Conservation (phyloP, 2,888 invertebrate species). For the Microplitis deprimator region DNA sequence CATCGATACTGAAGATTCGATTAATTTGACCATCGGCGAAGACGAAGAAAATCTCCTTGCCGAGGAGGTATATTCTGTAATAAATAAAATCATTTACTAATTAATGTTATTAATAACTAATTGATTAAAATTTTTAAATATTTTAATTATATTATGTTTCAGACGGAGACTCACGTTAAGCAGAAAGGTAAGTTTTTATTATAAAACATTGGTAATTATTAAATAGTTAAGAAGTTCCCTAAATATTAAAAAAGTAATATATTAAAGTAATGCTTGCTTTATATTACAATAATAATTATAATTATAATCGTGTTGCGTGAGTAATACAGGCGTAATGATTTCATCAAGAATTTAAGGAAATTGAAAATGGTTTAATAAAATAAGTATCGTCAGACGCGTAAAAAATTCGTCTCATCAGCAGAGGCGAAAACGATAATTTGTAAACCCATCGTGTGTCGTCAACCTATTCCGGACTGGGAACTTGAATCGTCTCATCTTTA, state of each 20-base stretch:
- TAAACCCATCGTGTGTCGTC: constrained; percentile 28
- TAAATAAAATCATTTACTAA: neutral
- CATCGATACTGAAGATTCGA: constrained; percentile 84
- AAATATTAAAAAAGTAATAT: neutral
- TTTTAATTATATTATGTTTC: constrained; percentile 51
- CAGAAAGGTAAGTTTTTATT: constrained; percentile 66
- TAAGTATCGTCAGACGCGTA: constrained; percentile 24
- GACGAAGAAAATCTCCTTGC: constrained; percentile 84
- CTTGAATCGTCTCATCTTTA: constrained; percentile 26
- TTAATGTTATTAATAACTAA: neutral
- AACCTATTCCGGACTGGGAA: constrained; percentile 29
- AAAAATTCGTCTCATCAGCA: constrained; percentile 24
- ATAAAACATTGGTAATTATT: constrained; percentile 17
- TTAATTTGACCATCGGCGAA: constrained; percentile 85
- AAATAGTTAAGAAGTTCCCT: constrained; percentile 27
- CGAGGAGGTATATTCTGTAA: constrained; percentile 78
- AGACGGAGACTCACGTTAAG: constrained; percentile 67
- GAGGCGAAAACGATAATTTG: constrained; percentile 20
- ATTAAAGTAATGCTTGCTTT: constrained; percentile 4
- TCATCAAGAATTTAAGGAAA: constrained; percentile 35
- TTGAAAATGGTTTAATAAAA: constrained; percentile 29
- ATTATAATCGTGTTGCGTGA: constrained; percentile 28
- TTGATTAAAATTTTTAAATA: constrained; percentile 27
- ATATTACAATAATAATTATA: neutral
- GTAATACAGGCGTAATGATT: constrained; percentile 27